Evolutionary conservation across 2,113 vertebrate genomes (phyloP).

Genomic region (Scalopus aquaticus): DNA sequence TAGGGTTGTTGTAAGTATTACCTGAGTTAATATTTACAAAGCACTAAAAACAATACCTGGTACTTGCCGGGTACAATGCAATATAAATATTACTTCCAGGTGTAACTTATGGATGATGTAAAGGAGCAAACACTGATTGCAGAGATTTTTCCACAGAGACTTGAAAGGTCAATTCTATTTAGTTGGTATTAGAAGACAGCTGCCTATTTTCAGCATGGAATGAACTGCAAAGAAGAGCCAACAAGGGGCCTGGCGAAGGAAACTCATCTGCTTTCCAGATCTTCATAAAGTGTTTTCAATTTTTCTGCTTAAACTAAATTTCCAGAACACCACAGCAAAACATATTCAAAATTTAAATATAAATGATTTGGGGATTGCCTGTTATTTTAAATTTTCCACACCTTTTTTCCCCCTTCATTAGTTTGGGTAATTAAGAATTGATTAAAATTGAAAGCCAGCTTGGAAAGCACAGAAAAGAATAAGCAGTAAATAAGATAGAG

Average conservation of each 20-base stretch:
- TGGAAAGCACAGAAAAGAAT: neutral
- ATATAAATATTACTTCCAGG: neutral
- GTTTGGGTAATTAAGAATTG: constrained; percentile 27
- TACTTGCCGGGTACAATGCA: neutral
- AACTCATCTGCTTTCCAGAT: constrained; percentile 34
- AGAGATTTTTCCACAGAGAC: constrained; percentile 9
- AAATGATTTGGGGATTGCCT: constrained; percentile 21
- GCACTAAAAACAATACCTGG: neutral
- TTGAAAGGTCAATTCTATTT: constrained; percentile 33
- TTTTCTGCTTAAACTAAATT: constrained; percentile 35
- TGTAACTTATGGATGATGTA: neutral
- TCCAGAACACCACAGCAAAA: constrained; percentile 8
- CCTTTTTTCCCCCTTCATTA: constrained; percentile 11
- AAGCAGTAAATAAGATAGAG: neutral
- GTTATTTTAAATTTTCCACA: constrained; percentile 27
- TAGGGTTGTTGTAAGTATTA: neutral
- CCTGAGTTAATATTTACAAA: neutral
- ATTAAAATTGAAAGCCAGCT: constrained; percentile 51
- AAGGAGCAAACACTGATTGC: neutral
- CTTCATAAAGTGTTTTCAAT: constrained; percentile 28
- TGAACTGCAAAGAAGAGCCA: neutral
- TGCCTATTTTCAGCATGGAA: constrained; percentile 22
- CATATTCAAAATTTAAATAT: constrained; percentile 30
- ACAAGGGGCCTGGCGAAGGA: neutral
- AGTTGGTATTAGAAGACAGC: constrained; percentile 30